Percentiles rank a stretch among this genome's conserved stretches.
These are phyloP conservation scores for Pardalotus punctatus DNA, from an alignment of 2,113 vertebrate genomes.

Conservation along the genomic window DNA sequence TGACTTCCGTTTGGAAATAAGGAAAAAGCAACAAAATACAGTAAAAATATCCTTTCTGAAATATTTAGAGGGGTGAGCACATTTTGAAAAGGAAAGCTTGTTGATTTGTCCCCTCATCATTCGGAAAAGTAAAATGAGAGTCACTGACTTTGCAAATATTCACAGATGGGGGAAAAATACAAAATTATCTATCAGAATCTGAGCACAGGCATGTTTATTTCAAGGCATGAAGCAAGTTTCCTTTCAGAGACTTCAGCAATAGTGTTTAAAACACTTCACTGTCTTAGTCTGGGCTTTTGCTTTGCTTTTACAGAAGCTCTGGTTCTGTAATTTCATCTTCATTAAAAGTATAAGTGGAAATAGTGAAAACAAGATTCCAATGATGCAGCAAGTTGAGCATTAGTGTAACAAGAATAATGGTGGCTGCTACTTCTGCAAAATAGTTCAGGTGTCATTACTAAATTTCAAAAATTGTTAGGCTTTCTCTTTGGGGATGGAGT, in stretches of 20 bases:
- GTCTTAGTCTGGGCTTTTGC: not conserved
- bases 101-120: not conserved
- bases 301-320: not conserved
- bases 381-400: not conserved
- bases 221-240: not conserved
- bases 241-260: not conserved
- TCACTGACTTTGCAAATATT: not conserved
- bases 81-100: not conserved
- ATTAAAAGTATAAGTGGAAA: not conserved
- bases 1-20: not conserved
- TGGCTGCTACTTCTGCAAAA: not conserved
- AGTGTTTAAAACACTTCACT: not conserved
- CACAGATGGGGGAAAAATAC: not conserved
- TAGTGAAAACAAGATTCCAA: not conserved
- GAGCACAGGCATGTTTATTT: not conserved
- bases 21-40: not conserved
- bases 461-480: not conserved
- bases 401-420: not conserved
- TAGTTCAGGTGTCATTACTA: not conserved
- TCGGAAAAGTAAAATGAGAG: not conserved
- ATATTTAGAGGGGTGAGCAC: not conserved
- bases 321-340: not conserved
- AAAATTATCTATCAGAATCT: not conserved
- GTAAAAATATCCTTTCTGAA: not conserved
- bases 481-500: not conserved